These are phyloP conservation scores for Spatulosminthurus flaviceps DNA, from an alignment of 2,888 invertebrate species.

Conservation along the genomic window DNA sequence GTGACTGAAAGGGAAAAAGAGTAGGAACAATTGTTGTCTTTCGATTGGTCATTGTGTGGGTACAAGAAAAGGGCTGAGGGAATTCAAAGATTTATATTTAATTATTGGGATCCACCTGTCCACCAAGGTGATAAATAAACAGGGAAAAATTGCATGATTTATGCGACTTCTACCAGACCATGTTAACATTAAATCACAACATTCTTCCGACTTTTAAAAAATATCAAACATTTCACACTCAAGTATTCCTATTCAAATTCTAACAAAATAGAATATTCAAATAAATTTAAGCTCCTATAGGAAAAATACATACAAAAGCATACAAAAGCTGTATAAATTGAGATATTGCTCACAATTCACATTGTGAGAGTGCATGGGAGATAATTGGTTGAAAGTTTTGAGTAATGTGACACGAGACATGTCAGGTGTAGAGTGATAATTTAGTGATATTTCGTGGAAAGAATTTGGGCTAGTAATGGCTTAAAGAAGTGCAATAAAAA, in stretches of 20 bases:
- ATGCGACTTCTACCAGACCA: neutral
- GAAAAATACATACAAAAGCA: no score
- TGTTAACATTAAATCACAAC: neutral
- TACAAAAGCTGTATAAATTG: no score
- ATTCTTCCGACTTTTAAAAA: no score
- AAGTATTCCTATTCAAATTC: no score
- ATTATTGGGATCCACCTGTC: conserved; percentile 4
- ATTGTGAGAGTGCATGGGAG: neutral
- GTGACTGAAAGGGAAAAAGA: neutral
- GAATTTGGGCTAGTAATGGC: neutral
- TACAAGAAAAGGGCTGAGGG: conserved; percentile 3
- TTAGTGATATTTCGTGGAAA: neutral
- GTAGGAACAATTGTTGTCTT: neutral
- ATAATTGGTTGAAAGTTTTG: neutral
- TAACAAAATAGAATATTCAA: no score
- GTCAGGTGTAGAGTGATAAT: conserved; percentile 7
- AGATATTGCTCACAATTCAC: no score
- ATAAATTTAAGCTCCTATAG: no score
- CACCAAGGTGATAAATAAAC: conserved; percentile 8
- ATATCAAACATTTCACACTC: no score
- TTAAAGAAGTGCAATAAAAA: neutral
- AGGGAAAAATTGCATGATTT: neutral
- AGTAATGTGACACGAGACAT: neutral
- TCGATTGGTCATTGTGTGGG: neutral
- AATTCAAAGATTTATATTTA: neutral